Evolutionary conservation across 2,888 invertebrate genomes (phyloP).

Genomic region (Zhuqinia jingwanae): DNA sequence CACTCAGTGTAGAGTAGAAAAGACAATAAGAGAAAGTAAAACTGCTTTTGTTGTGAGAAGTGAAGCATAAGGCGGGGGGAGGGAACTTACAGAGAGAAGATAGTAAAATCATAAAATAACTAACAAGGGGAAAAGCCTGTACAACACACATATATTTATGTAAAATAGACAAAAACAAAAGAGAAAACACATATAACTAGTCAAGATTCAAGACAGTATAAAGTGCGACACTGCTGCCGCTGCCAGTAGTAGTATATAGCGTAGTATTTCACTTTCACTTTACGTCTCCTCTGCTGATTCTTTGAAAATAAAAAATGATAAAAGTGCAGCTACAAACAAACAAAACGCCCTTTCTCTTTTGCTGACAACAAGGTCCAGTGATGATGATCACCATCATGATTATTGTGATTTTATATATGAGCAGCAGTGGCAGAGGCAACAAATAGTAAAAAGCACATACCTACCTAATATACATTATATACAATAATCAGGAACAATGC

Average conservation of each 20-base stretch:
- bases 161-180: slow-evolving; percentile 15
- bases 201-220: background rate
- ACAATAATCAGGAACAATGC: background rate
- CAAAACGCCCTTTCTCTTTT: background rate
- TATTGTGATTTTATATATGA: background rate
- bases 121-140: slow-evolving; percentile 4
- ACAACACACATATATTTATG: slow-evolving; percentile 5
- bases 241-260: background rate
- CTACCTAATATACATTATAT: too few relatives aligned
- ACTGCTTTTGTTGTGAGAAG: background rate
- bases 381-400: background rate
- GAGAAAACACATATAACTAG: background rate
- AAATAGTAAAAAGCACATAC: background rate
- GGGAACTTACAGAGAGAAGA: background rate
- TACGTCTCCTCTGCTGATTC: background rate
- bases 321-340: too few relatives aligned
- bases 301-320: too few relatives aligned
- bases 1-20: background rate
- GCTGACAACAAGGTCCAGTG: background rate
- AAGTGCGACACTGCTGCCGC: too few relatives aligned
- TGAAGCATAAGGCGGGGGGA: background rate
- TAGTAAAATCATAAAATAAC: slow-evolving; percentile 16
- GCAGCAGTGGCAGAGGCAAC: background rate
- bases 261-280: background rate
- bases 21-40: background rate